Base-by-base conservation (phyloP, 1,140 invertebrate species). In the Periplaneta americana region DNA sequence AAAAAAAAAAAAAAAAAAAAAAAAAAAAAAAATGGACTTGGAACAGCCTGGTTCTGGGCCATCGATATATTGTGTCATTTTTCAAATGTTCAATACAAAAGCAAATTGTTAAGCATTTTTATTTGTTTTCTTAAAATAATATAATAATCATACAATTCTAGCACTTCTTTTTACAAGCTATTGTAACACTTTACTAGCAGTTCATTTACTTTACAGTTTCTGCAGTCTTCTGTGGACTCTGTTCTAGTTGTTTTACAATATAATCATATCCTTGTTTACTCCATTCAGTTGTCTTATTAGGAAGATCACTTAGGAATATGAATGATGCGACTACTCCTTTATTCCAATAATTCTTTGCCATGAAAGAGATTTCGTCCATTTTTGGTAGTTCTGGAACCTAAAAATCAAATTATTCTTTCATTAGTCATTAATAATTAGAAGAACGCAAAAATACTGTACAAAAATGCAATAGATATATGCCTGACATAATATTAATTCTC, bases 301-400 rank as follows among this genome's bases (percentile, higher is more conserved):
- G 91, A 18, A 91, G 84, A 84, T 91, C 84, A 11, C 87, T 84
- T 18, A 91, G 82, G 84, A 91, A 91, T 78, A 84, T 85, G 82
- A 91, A 91, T 83, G 89, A 89, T 36, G 88, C 82, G 85, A 89
- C 89, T 0, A 91, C 90, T 82, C 90, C 90, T 86, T 85, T 85
- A 84, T 91, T 91, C 90, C 90, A 91, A 82, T 90, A 91, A 82
- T 90, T 87, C 85, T 90, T 90, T 75, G 88, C 88, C 80, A 89
- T 82, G 84, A 90, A 89, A 76, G 88, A 87, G 74, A 90, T 78
- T 85, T 88, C 86, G 82, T 89, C 89, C 81, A 88, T 87, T 85
- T 88, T 87, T n/a, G 90, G 91, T 78, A 91, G 84, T 74, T 88
- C 87, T 48, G 91, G 90, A 32, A 91, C 83, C 90, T 91, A 86